phyloP scores from a whole-genome alignment of 2,888 invertebrate genomes.

The Phengaris arion region DNA sequence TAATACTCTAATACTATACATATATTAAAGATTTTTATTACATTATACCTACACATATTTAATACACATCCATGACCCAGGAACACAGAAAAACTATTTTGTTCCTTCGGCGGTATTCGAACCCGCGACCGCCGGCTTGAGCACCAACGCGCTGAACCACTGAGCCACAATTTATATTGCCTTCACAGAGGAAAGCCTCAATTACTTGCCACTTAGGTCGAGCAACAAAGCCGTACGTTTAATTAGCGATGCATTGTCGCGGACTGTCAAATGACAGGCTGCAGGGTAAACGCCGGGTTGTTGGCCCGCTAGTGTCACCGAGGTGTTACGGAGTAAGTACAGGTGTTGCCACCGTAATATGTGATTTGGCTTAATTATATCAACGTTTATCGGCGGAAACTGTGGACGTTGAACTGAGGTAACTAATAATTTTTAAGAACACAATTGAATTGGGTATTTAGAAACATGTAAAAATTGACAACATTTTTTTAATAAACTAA shows the following conservation, averaged over 20 bases:
- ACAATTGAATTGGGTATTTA: not conserved
- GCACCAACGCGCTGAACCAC: too few species aligned
- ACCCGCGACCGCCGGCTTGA: too few species aligned
- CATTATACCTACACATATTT: too few species aligned
- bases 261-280: conserved; percentile 40
- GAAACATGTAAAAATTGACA: too few species aligned
- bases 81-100: too few species aligned
- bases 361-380: conserved; percentile 49
- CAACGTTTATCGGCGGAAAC: conserved; percentile 47
- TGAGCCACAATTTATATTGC: not conserved
- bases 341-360: conserved; percentile 27
- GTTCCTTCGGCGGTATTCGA: too few species aligned
- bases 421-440: not conserved
- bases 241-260: conserved; percentile 23
- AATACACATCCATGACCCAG: too few species aligned
- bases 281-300: conserved; percentile 28
- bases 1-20: too few species aligned
- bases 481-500: too few species aligned
- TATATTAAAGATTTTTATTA: too few species aligned
- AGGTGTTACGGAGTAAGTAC: conserved; percentile 45
- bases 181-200: not conserved
- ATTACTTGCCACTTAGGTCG: conserved; percentile 15
- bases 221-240: conserved; percentile 20
- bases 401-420: conserved; percentile 37
- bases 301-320: conserved; percentile 47